Percentiles rank a stretch among this genome's conserved stretches.
phyloP scores from a whole-genome alignment of 2,797 vertebrate species.

The Micropoecilia bifurca region DNA sequence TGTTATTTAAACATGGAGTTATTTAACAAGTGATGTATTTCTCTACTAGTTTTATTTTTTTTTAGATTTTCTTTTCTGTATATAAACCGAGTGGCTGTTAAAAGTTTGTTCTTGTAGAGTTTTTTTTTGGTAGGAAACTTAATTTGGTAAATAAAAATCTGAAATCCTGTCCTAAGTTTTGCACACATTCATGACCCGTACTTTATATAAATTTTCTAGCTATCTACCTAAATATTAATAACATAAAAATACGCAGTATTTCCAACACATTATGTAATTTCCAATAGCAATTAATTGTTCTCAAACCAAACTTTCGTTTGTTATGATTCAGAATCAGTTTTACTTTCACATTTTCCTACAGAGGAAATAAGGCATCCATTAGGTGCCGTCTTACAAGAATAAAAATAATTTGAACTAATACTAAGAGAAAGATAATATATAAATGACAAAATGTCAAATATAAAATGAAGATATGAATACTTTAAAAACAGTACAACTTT shows the following conservation, averaged over 20 bases:
- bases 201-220: conserved; percentile 3
- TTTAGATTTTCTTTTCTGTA: too few species aligned
- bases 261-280: neutral
- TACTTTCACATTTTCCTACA: neutral
- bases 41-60: neutral
- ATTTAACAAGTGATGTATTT: neutral
- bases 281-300: neutral
- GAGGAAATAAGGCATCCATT: neutral
- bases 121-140: neutral
- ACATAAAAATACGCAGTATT: neutral
- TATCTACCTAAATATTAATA: neutral
- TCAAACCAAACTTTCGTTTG: neutral
- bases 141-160: neutral
- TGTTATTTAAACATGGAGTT: neutral
- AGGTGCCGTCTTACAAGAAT: too few species aligned
- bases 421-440: too few species aligned
- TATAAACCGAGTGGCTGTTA: neutral
- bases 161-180: conserved; percentile 5
- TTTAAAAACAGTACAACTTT: neutral
- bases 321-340: neutral
- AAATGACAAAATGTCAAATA: neutral
- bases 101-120: neutral
- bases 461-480: neutral
- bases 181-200: conserved; percentile 1
- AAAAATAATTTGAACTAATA: too few species aligned